These are phyloP conservation scores for Paracentrotus lividus DNA, from an alignment of 53 echinoderm and acorn worm genomes.

Conservation along the genomic window DNA sequence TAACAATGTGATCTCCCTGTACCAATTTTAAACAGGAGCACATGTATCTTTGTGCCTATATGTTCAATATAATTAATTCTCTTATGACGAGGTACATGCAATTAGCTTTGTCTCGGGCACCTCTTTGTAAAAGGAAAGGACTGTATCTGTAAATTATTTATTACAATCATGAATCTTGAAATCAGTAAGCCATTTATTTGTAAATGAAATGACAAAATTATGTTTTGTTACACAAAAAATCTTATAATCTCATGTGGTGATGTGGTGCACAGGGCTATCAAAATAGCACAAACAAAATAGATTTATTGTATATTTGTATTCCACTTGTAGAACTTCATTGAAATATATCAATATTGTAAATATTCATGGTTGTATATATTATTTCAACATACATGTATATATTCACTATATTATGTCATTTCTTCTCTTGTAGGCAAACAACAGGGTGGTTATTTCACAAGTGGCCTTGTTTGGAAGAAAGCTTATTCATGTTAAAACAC, in stretches of 20 bases:
- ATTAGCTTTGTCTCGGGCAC: no score
- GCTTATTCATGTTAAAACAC: no score
- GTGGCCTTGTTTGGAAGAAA: neutral
- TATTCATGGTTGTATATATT: constrained; percentile 3
- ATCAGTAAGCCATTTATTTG: no score
- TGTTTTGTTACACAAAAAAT: no score
- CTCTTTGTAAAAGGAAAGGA: neutral
- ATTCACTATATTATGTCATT: constrained; percentile 11
- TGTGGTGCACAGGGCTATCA: constrained; percentile 3
- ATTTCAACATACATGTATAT: neutral
- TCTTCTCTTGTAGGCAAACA: neutral
- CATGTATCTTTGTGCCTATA: no score
- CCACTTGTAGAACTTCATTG: no score
- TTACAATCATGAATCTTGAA: neutral
- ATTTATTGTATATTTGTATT: neutral
- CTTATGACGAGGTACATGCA: no score
- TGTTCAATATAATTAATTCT: no score
- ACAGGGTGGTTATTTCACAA: neutral
- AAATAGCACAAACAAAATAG: constrained; percentile 3
- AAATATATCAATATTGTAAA: constrained; percentile 10
- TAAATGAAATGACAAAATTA: no score
- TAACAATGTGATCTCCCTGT: no score
- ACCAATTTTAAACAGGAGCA: no score
- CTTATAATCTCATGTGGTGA: neutral
- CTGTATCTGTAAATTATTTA: neutral